Percentiles rank a stretch among this genome's conserved stretches.
phyloP scores from a whole-genome alignment of 2,113 vertebrate genomes.

The Poeciliopsis prolifica region DNA sequence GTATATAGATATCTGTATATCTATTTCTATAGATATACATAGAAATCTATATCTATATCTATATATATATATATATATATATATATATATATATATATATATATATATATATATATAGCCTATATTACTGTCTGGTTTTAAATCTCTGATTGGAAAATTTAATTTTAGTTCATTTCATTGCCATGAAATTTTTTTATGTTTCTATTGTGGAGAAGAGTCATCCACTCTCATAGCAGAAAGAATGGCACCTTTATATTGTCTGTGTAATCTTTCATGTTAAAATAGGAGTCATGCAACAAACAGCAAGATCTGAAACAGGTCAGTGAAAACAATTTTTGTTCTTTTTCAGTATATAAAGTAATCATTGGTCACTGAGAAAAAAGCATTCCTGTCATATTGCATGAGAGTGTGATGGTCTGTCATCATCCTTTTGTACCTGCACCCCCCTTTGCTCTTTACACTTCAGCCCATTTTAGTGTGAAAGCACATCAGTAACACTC shows the following conservation, averaged over 20 bases:
- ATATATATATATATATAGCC: background rate
- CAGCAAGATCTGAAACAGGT: conserved; percentile 9
- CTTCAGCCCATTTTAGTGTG: conserved; percentile 59
- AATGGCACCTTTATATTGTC: background rate
- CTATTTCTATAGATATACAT: too few species aligned
- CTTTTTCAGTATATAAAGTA: conserved; percentile 10
- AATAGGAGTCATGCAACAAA: background rate
- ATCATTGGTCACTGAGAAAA: conserved; percentile 24
- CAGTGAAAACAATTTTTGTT: background rate
- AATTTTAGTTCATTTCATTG: conserved; percentile 2
- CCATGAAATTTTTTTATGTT: background rate
- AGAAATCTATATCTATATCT: too few species aligned
- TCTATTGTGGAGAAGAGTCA: background rate
- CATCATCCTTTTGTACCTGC: conserved; percentile 47
- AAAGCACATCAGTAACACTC: conserved; percentile 67
- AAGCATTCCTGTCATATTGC: conserved; percentile 36
- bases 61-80: too few species aligned
- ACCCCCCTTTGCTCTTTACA: conserved; percentile 45
- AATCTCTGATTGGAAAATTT: conserved; percentile 29
- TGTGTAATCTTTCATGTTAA: background rate
- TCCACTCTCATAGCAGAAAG: background rate
- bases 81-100: background rate
- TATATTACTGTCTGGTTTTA: background rate
- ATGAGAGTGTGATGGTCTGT: conserved; percentile 40
- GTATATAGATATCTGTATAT: background rate